These are phyloP conservation scores for Lota lota DNA, from an alignment of 2,113 vertebrate species.

Conservation along the genomic window DNA sequence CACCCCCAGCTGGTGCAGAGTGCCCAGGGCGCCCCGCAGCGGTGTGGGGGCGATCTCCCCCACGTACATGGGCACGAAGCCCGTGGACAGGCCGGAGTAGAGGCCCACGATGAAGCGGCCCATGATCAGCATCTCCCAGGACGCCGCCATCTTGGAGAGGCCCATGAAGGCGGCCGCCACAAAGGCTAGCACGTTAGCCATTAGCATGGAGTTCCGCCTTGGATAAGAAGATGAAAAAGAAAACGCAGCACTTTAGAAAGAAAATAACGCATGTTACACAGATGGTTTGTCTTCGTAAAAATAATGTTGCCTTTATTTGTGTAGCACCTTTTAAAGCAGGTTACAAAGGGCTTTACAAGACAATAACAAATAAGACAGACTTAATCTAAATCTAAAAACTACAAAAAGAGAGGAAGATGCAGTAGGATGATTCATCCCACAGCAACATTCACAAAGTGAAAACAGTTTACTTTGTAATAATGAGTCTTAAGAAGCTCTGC, in stretches of 20 bases:
- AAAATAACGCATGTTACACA: not conserved
- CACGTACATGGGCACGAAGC: conserved; percentile 94
- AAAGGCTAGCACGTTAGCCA: conserved; percentile 84
- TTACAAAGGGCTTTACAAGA: too few species aligned
- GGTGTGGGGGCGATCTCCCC: conserved; percentile 90
- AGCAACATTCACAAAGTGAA: too few species aligned
- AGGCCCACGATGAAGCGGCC: conserved; percentile 90
- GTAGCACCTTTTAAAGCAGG: too few species aligned
- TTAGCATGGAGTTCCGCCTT: conserved; percentile 93
- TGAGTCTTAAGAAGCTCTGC: too few species aligned
- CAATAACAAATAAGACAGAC: too few species aligned
- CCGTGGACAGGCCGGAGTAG: conserved; percentile 90
- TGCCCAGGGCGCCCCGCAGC: conserved; percentile 87
- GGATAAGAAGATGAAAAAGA: not conserved
- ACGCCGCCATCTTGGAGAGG: conserved; percentile 87
- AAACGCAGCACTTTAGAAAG: not conserved
- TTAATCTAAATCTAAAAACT: too few species aligned
- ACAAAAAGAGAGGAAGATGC: too few species aligned
- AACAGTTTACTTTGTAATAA: too few species aligned
- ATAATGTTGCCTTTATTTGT: too few species aligned
- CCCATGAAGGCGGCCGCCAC: conserved; percentile 85
- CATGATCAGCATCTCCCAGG: conserved; percentile 92
- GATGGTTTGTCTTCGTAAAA: too few species aligned
- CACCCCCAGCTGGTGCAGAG: conserved; percentile 91
- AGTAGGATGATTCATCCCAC: too few species aligned